Evolutionary conservation across 1,140 invertebrate genomes (phyloP), one percentile per base, ranked within the genome.

Genomic region (Drosophila repletoides): DNA sequence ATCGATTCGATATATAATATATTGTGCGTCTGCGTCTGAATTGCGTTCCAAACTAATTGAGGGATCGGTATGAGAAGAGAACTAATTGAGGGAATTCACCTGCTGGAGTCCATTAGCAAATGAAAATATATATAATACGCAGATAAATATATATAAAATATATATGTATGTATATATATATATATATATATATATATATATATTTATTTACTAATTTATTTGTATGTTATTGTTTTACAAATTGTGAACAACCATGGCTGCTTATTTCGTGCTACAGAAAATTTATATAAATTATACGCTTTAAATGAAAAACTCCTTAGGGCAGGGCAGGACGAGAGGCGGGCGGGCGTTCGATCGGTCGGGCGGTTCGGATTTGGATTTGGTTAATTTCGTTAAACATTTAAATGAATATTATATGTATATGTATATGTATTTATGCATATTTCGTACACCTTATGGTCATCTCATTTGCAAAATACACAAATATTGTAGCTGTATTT

Each of bases 381-480:
- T 5, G 45, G 22, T 53, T 68, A 38, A 38, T 31, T 61, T 34
- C 22, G 49, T 52, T 61, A 33, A 33, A 59, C 26, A 26, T 33
- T 68, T 52, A 55, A 56, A 65, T 64, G 43, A 69, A 69, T 69
- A 48, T 64, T 75, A 46, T 60, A 55, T 72, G 26, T 72, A 56
- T 59, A 58, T 53, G 58, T 68, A 34, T 69, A 64, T 43, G 67
- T 56, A 34, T 61, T 40, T 61, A 81, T 68, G 64, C 66, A 81
- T 83, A 69, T 70, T 81, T 73, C 69, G 52, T 72, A 73, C 59
- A 72, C 55, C 41, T 45, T 43, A 63, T 61, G 51, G 67, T 68
- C 69, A 72, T 55, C 55, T 66, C 69, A 21, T 66, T 77, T 77
- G 36, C 56, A 84, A 77, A 77, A n/a, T n/a, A n/a, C 74, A 73